These are phyloP conservation scores for Lepidurus couesii DNA, from an alignment of 1,140 invertebrate species.

Conservation along the genomic window DNA sequence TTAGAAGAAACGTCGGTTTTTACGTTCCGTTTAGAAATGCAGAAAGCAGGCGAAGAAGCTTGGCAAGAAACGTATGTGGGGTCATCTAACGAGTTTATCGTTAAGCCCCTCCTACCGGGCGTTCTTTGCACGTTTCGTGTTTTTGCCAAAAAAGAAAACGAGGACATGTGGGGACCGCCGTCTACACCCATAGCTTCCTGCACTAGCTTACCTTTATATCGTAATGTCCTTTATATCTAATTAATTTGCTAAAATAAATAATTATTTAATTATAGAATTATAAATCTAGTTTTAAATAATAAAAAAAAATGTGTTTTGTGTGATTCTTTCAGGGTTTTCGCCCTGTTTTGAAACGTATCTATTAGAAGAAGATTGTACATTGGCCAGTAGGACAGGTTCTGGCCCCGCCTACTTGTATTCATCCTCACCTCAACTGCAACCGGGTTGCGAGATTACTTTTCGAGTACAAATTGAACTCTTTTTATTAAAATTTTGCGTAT, in stretches of 20 bases:
- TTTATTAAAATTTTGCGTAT: neutral
- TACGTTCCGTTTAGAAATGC: neutral
- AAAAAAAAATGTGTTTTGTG: neutral
- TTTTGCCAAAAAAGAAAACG: neutral
- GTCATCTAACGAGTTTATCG: neutral
- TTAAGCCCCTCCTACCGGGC: neutral
- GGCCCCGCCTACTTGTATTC: slow-evolving; percentile 37
- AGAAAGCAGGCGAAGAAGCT: neutral
- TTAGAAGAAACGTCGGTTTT: neutral
- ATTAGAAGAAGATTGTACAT: neutral
- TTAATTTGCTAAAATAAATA: no score
- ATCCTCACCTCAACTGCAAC: slow-evolving; percentile 37
- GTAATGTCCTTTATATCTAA: neutral
- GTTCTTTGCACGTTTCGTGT: neutral
- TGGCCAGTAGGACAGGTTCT: neutral
- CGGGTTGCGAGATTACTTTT: slow-evolving; percentile 39
- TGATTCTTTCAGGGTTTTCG: neutral
- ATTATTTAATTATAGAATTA: neutral
- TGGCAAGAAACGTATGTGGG: neutral
- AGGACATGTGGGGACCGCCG: neutral
- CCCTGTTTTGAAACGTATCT: neutral
- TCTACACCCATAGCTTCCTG: neutral
- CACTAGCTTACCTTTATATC: neutral
- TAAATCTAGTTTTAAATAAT: neutral
- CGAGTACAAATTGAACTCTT: slow-evolving; percentile 35